Percentiles rank a stretch among this genome's conserved stretches.
These are phyloP conservation scores for Calcarius lapponicus DNA, from an alignment of 2,797 vertebrate species.

Conservation along the genomic window DNA sequence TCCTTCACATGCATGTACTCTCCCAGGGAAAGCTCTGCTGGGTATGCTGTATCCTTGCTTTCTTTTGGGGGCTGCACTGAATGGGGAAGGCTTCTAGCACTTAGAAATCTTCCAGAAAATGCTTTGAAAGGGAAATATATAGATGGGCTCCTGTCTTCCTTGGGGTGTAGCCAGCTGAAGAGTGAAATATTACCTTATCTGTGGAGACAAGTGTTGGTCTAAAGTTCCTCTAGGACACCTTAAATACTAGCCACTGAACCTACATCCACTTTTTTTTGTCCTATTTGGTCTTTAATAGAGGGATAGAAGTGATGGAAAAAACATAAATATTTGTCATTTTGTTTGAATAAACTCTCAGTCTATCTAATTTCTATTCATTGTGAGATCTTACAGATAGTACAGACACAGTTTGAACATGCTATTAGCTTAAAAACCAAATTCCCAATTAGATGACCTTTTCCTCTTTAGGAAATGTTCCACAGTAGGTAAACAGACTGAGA, in stretches of 20 bases:
- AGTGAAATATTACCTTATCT: not conserved
- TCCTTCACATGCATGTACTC: fast-evolving
- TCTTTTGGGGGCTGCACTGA: not conserved
- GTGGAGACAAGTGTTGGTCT: not conserved
- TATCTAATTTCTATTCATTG: not conserved
- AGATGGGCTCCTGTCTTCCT: not conserved
- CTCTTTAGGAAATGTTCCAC: not conserved
- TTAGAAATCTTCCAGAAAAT: not conserved
- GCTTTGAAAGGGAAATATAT: not conserved
- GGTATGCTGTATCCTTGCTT: not conserved
- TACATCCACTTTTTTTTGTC: not conserved
- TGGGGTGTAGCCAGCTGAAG: not conserved
- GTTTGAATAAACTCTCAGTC: not conserved
- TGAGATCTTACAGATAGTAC: not conserved
- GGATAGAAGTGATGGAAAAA: not conserved
- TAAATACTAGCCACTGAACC: not conserved
- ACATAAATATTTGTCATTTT: not conserved
- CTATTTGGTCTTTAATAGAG: not conserved
- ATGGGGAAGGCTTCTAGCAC: not conserved
- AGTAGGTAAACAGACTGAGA: not conserved
- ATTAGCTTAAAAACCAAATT: not conserved
- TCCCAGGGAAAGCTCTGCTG: not conserved
- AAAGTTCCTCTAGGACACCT: not conserved
- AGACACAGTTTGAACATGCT: not conserved
- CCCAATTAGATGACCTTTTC: not conserved